These are phyloP conservation scores for Ondatra zibethicus DNA, from an alignment of 2,113 vertebrate species.

Conservation along the genomic window DNA sequence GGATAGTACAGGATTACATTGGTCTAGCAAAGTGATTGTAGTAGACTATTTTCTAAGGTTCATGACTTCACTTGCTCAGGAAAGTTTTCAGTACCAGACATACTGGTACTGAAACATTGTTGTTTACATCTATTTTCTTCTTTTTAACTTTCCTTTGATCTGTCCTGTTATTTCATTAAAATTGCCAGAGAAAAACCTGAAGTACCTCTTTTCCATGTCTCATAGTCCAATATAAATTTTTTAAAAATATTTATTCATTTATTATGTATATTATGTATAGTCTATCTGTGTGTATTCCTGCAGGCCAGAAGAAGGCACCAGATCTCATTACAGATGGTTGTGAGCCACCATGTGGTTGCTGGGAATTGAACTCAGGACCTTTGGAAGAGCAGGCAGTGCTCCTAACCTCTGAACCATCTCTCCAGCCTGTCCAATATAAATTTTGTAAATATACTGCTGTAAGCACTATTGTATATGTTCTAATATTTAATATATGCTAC, in stretches of 20 bases:
- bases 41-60: not conserved
- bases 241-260: no score
- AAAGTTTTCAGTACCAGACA: not conserved
- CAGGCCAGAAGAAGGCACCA: no score
- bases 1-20: not conserved
- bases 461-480: not conserved
- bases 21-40: no score
- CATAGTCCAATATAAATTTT: not conserved
- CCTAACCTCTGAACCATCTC: no score
- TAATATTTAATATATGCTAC: not conserved
- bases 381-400: no score
- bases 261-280: no score
- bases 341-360: no score
- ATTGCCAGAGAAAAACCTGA: not conserved
- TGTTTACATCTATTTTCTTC: not conserved
- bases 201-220: not conserved
- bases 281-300: no score
- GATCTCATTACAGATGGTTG: no score
- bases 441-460: not conserved
- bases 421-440: not conserved
- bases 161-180: not conserved
- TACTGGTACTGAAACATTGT: no score
- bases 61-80: not conserved
- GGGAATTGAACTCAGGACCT: no score
- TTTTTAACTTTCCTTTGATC: not conserved